Base-by-base conservation (phyloP, 2,888 invertebrate species). In the Mesodorylaimus sp. region DNA sequence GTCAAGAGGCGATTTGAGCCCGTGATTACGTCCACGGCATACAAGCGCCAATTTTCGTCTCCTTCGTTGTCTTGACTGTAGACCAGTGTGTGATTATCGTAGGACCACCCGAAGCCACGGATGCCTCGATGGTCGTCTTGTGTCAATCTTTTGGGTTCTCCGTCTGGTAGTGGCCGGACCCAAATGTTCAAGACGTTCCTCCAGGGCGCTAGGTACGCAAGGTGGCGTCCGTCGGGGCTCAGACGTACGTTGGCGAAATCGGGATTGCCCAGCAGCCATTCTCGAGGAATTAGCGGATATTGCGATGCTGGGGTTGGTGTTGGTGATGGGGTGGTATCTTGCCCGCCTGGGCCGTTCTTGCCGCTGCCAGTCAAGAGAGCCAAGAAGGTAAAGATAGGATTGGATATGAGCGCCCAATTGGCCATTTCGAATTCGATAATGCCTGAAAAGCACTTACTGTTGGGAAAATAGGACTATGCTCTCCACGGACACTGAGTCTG, bases 181-280 rank as follows among this genome's bases (percentile, higher is more conserved):
- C 48, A 48, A 28, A 48, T 48, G 28, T 48, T 48, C 10, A 27
- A 16, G 13, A 48, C 48, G 24, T 28, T 28, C 16, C 27, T 27
- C 19, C 21, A 24, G 3, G 48, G 48, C n/a, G 48, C 48, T 10
- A 44, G 7, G 10, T 13, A 48, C 16, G 44, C 43, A 44, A 48
- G 24, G 10, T 16, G 13, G n/a, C 13, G 45, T 10, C 48, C 48
- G 23, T 48, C 43, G 26, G 48, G 48, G 45, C 41, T 43, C 25
- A 48, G 21, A 7, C 41, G 41, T 7, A 39, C 41, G 21, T 7
- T 16, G 41, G 41, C 41, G 21, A 19, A 39, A 23, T 39, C 41
- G 13, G 41, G 41, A 23, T 39, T 23, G 41, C n/a, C 41, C n/a
- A 39, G 21, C 7, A 39, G 10, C 21, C 10, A 13, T 21, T 39